phyloP scores from a whole-genome alignment of 2,888 invertebrate genomes.

The Brachypalpus laphriformis region DNA sequence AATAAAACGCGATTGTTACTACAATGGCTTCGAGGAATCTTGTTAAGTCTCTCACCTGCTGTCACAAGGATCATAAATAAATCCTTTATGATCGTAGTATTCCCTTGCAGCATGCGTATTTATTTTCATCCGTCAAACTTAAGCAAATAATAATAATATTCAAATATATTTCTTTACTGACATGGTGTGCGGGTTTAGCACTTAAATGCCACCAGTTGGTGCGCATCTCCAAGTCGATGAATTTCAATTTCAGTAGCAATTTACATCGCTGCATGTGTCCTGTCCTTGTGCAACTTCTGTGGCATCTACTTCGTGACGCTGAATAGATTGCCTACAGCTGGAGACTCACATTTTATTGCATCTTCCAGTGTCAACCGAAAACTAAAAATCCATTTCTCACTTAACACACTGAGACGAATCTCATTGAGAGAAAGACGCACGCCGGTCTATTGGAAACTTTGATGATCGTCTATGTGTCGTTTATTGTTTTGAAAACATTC shows the following conservation, averaged over 20 bases:
- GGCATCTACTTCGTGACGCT: slow-evolving; percentile 23
- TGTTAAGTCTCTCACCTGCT: not conserved
- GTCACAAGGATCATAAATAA: not conserved
- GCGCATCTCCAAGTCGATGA: too few relatives aligned
- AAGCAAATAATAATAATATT: not conserved
- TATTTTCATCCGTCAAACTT: not conserved
- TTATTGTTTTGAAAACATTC: slow-evolving; percentile 30
- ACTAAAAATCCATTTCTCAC: slow-evolving; percentile 29
- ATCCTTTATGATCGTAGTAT: not conserved
- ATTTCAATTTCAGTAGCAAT: slow-evolving; percentile 59
- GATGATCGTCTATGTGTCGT: slow-evolving; percentile 2
- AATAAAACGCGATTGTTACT: too few relatives aligned
- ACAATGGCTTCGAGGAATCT: not conserved
- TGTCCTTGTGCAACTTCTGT: not conserved
- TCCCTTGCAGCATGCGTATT: not conserved
- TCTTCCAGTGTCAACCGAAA: not conserved
- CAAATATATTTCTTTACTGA: not conserved
- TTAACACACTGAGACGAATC: slow-evolving; percentile 27
- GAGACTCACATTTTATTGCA: not conserved
- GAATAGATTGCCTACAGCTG: slow-evolving; percentile 14
- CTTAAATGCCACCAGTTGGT: too few relatives aligned
- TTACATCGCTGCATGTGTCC: slow-evolving; percentile 57
- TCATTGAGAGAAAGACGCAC: too few relatives aligned
- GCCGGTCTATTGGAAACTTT: not conserved
- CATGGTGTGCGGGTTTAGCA: not conserved